Evolutionary conservation across 2,113 vertebrate species (phyloP).

Genomic region (Microcebus lehilahytsara): DNA sequence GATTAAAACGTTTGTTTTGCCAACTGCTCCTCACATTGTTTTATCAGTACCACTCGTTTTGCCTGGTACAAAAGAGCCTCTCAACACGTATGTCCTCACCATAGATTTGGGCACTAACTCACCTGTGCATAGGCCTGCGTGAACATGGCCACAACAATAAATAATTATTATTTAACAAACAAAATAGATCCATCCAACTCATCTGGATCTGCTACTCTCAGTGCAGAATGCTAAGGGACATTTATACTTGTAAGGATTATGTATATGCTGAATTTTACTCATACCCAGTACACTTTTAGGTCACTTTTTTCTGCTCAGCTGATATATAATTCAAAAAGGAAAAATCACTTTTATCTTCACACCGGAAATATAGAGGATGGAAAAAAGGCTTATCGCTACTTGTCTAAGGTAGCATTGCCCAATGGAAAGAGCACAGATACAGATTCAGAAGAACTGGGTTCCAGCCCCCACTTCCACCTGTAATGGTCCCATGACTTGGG

Average conservation of each 20-base stretch:
- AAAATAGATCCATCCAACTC: neutral
- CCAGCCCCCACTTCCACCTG: neutral
- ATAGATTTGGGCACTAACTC: neutral
- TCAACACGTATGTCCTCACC: rapidly evolving
- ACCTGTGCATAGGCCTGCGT: rapidly evolving
- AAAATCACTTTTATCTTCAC: neutral
- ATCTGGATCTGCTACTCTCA: neutral
- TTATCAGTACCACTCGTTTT: neutral
- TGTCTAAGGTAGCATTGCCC: too few species aligned
- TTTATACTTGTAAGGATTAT: neutral
- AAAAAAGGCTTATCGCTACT: neutral
- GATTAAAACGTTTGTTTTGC: neutral
- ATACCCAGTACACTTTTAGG: neutral
- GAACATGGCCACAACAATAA: neutral
- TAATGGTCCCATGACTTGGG: neutral
- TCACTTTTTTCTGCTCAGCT: neutral
- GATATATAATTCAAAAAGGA: neutral
- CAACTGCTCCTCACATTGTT: neutral
- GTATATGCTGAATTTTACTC: neutral
- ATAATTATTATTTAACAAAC: neutral
- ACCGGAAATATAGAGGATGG: neutral
- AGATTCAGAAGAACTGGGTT: neutral
- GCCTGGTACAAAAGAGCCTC: neutral
- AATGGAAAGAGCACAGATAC: neutral
- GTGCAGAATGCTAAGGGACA: too few species aligned